Conservation (phyloP, 35 echinoderm and acorn worm genomes). For the Ophioderma brevispina region DNA sequence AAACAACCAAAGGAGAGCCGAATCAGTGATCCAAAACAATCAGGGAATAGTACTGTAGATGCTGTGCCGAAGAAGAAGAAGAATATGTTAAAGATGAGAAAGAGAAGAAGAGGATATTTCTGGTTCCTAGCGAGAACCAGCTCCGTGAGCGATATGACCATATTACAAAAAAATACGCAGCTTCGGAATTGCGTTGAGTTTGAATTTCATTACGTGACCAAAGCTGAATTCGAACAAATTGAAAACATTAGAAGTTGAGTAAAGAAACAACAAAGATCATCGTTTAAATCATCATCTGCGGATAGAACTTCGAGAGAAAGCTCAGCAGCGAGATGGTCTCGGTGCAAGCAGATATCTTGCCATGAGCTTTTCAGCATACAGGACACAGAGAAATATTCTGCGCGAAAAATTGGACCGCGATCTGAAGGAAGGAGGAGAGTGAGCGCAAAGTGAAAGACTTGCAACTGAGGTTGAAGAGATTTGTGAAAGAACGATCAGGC, state of each 20-base stretch:
- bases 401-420: constrained; percentile 87
- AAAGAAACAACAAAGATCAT: constrained; percentile 27
- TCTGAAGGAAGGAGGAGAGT: constrained; percentile 84
- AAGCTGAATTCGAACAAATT: constrained; percentile 61
- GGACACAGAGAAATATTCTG: constrained; percentile 90
- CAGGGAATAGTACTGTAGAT: background rate
- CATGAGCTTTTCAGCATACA: constrained; percentile 81
- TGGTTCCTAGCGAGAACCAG: background rate
- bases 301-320: constrained; percentile 24
- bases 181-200: constrained; percentile 51
- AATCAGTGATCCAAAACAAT: background rate
- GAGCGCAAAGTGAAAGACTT: constrained; percentile 88
- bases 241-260: constrained; percentile 47
- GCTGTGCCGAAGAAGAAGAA: background rate
- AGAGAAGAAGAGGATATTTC: too few relatives aligned
- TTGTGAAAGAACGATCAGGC: constrained; percentile 94
- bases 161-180: constrained; percentile 40
- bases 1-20: background rate
- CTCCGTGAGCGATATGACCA: constrained; percentile 8
- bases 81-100: constrained; percentile 8
- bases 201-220: constrained; percentile 53
- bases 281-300: background rate
- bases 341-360: constrained; percentile 86
- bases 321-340: constrained; percentile 69
- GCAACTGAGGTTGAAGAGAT: constrained; percentile 90